A percentile compares a stretch with the other conserved stretches of the same genome.
phyloP scores from a whole-genome alignment of 1,140 invertebrate species.

The Drosophila willistoni region DNA sequence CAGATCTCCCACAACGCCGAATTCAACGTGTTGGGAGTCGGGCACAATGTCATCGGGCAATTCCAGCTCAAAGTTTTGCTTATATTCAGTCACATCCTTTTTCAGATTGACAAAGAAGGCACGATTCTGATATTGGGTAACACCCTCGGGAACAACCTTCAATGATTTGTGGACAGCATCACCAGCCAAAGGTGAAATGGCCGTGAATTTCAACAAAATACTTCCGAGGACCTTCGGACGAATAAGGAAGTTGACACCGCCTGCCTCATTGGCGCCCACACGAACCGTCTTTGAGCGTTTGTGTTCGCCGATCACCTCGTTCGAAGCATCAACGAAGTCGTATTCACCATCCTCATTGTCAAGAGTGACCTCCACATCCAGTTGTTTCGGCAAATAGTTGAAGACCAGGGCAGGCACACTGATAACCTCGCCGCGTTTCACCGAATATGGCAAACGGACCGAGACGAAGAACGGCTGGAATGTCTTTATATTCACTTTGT shows the following conservation, averaged over 20 bases:
- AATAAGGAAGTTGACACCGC: slow-evolving; percentile 91
- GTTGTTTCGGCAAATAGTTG: slow-evolving; percentile 85
- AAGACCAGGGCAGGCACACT: slow-evolving; percentile 77
- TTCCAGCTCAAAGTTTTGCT: slow-evolving; percentile 87
- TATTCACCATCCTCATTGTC: slow-evolving; percentile 92
- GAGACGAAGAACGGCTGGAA: slow-evolving; percentile 95
- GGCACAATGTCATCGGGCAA: slow-evolving; percentile 89
- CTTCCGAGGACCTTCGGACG: slow-evolving; percentile 89
- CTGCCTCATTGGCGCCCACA: slow-evolving; percentile 88
- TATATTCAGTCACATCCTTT: slow-evolving; percentile 84
- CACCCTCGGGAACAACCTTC: slow-evolving; percentile 91
- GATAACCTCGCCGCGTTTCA: slow-evolving; percentile 87
- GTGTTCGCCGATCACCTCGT: slow-evolving; percentile 84
- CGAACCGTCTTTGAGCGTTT: slow-evolving; percentile 86
- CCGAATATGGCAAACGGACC: slow-evolving; percentile 91
- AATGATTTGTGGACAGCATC: slow-evolving; percentile 90
- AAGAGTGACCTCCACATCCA: slow-evolving; percentile 91
- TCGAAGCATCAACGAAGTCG: slow-evolving; percentile 88
- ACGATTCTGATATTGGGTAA: slow-evolving; percentile 90
- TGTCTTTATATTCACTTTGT: slow-evolving; percentile 90
- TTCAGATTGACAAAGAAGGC: slow-evolving; percentile 91
- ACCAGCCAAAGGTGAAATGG: slow-evolving; percentile 87
- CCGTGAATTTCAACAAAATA: slow-evolving; percentile 90
- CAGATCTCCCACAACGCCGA: slow-evolving; percentile 90
- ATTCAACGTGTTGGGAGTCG: slow-evolving; percentile 88